Percentiles rank a stretch among this genome's conserved stretches.
These are phyloP conservation scores for Syritta pipiens DNA, from an alignment of 2,888 invertebrate genomes.

Conservation along the genomic window DNA sequence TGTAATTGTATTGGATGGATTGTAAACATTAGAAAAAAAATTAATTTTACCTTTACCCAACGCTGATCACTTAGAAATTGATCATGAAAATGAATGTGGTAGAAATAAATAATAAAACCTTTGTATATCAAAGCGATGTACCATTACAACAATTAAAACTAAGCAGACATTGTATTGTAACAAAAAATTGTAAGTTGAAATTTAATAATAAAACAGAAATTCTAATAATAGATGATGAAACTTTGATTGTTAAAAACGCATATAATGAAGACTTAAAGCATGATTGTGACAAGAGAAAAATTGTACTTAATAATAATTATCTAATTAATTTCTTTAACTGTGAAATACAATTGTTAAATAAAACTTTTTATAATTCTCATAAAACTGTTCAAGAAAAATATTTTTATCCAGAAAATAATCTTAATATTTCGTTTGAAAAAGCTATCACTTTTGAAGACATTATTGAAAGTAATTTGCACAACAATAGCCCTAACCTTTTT, in stretches of 20 bases:
- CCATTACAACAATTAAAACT: slow-evolving; percentile 6
- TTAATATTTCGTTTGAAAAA: slow-evolving; percentile 10
- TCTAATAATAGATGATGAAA: slow-evolving; percentile 7
- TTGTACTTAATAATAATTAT: slow-evolving; percentile 21
- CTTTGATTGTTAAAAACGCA: slow-evolving; percentile 13
- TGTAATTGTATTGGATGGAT: slow-evolving; percentile 9
- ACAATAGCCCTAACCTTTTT: neutral
- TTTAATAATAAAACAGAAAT: slow-evolving; percentile 33
- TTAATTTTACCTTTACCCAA: slow-evolving; percentile 9
- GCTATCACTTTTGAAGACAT: slow-evolving; percentile 8
- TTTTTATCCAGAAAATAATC: slow-evolving; percentile 7
- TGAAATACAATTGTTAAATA: slow-evolving; percentile 18
- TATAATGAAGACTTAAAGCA: slow-evolving; percentile 10
- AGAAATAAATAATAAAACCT: slow-evolving; percentile 28
- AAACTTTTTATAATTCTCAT: slow-evolving; percentile 10
- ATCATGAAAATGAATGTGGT: slow-evolving; percentile 26
- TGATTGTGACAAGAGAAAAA: slow-evolving; percentile 19
- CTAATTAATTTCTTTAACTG: slow-evolving; percentile 24
- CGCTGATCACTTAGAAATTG: slow-evolving; percentile 1
- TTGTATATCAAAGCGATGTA: slow-evolving; percentile 17
- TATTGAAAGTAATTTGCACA: neutral
- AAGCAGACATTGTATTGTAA: slow-evolving; percentile 28
- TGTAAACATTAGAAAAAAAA: slow-evolving; percentile 10
- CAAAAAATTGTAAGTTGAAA: slow-evolving; percentile 4
- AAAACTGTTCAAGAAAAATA: slow-evolving; percentile 15